phyloP scores from a whole-genome alignment of 1,140 invertebrate species.

The Trachymyrmex septentrionalis region DNA sequence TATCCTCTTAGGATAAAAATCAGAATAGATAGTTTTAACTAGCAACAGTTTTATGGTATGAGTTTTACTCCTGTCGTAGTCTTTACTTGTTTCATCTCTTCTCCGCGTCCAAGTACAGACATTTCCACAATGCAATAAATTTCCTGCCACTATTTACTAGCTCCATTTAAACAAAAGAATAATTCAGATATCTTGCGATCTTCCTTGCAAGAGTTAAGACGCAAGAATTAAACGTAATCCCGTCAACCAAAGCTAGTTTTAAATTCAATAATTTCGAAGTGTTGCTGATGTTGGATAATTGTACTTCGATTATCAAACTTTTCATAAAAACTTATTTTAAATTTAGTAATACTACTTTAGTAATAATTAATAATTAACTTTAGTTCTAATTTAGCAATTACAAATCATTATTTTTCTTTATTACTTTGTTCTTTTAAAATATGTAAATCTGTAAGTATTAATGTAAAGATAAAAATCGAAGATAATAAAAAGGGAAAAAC shows the following conservation, averaged over 20 bases:
- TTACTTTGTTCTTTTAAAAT: not conserved
- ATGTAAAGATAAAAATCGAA: not conserved
- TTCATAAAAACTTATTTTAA: not conserved
- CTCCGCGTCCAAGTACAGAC: conserved; percentile 50
- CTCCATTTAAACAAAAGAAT: conserved; percentile 51
- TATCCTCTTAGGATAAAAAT: conserved; percentile 62
- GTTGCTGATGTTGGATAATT: not conserved
- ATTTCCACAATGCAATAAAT: conserved; percentile 66
- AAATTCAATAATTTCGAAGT: conserved; percentile 1
- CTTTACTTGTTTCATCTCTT: conserved; percentile 2
- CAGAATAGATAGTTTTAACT: conserved; percentile 75
- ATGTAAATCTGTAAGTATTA: not conserved
- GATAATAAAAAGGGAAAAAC: not conserved
- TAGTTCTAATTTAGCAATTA: not conserved
- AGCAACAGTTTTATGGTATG: conserved; percentile 28
- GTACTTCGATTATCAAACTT: not conserved
- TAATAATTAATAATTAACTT: conserved; percentile 6
- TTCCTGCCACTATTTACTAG: conserved; percentile 45
- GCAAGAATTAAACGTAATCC: not conserved
- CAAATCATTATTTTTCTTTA: not conserved
- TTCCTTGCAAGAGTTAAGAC: not conserved
- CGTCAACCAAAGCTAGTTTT: not conserved
- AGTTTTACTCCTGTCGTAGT: conserved; percentile 46
- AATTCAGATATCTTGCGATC: conserved; percentile 49
- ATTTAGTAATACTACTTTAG: no score